Evolutionary conservation across 2,797 vertebrate species (phyloP), one percentile per base, ranked within the genome.

Genomic region (Crenichthys baileyi): DNA sequence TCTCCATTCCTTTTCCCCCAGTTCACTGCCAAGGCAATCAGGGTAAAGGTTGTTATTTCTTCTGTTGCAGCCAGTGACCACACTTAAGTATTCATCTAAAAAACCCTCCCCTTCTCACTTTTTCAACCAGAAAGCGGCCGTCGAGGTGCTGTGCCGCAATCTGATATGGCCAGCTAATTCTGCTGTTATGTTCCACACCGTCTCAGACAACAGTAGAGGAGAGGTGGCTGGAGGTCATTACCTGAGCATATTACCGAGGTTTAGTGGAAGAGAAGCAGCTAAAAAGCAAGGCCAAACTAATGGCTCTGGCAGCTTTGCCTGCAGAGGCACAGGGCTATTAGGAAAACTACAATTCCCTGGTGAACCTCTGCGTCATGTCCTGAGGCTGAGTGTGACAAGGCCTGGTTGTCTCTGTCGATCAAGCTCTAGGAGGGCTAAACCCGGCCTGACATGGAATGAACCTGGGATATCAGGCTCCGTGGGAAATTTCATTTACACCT

Each of bases 291-390:
- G 90, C 44, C 86, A 86, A 88, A 84, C 92, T 91, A 92, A 90
- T 92, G 91, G 90, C 79, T 87, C 80, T 80, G 87, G 84, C 87
- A 89, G 90, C 84, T 83, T 84, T 71, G 82, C 75, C 86, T 80
- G 85, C 85, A 85, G 84, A 92, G 90, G 89, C 90, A 89, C 80
- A 79, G 79, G 86, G 91, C 91, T 92, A 93, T 94, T 93, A 94
- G 91, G 92, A 91, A 89, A 92, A 92, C 93, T 93, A 91, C 92
- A 93, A 93, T 94, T 90, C 93, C 92, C 92, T 82, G 87, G 90
- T 93, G 93, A 90, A 90, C 89, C 85, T 89, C 84, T 55, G 70
- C 92, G 91, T 91, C 88, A 91, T 90, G 88, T 93, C 92, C 92
- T 50, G 3, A 83, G 92, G 93, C 90, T 76, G 83, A 87, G 76